phyloP scores from a whole-genome alignment of 2,113 vertebrate species.

The Silurus glanis region DNA sequence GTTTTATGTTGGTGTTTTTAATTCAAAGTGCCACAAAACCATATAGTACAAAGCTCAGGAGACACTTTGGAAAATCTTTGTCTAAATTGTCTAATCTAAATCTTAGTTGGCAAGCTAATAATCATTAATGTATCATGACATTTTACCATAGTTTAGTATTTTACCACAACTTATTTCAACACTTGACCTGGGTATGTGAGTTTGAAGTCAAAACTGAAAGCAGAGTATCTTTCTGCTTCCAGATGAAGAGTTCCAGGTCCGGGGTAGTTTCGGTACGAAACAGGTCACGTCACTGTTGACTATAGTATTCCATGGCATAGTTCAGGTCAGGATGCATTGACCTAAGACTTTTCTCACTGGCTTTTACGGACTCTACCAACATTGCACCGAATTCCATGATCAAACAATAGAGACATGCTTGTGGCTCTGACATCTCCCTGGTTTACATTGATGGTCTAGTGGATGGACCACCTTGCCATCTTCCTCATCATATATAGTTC shows the following conservation, averaged over 20 bases:
- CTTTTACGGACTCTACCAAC: too few relatives aligned
- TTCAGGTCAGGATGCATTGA: not conserved
- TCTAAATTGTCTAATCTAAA: not conserved
- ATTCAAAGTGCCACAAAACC: not conserved
- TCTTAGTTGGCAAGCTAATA: not conserved
- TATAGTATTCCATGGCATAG: not conserved
- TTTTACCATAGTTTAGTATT: not conserved
- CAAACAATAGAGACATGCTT: not conserved
- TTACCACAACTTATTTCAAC: not conserved
- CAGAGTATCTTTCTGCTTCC: not conserved
- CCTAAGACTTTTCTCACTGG: not conserved
- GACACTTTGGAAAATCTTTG: not conserved
- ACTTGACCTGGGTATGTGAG: not conserved
- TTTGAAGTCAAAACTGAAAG: not conserved
- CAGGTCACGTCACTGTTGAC: not conserved
- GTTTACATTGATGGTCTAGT: too few relatives aligned
- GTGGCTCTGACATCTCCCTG: not conserved
- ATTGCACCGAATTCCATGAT: not conserved
- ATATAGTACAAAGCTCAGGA: too few relatives aligned
- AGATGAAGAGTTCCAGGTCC: too few relatives aligned
- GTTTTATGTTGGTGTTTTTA: not conserved
- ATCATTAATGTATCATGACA: not conserved
- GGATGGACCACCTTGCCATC: too few relatives aligned
- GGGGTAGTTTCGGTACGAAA: too few relatives aligned
- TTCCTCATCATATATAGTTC: too few relatives aligned